phyloP scores from a whole-genome alignment of 2,113 vertebrate species.

The Menura novaehollandiae region DNA sequence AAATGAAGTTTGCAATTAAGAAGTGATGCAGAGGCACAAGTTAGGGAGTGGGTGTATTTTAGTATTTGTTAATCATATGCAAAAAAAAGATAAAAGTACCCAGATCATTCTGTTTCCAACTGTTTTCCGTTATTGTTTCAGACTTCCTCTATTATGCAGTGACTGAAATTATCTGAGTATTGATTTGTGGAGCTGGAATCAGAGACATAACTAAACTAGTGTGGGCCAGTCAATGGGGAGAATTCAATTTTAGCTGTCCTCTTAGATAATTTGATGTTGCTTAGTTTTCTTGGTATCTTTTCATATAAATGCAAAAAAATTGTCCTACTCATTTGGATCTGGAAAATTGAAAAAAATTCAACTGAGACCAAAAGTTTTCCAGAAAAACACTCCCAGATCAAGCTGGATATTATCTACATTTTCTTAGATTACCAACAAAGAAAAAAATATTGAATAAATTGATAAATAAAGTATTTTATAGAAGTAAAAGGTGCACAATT shows the following conservation, averaged over 20 bases:
- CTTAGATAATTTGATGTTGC: background rate
- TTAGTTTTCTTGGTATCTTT: background rate
- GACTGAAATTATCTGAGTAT: background rate
- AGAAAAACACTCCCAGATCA: background rate
- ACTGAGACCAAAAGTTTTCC: background rate
- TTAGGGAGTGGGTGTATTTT: background rate
- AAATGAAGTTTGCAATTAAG: background rate
- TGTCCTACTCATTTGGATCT: background rate
- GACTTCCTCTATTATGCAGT: background rate
- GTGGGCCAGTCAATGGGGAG: background rate
- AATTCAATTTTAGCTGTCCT: background rate
- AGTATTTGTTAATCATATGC: background rate
- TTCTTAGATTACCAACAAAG: background rate
- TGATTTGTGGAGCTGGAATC: background rate
- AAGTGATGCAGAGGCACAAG: background rate
- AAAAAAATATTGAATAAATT: background rate
- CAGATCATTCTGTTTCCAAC: background rate
- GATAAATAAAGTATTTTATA: background rate
- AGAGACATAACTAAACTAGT: background rate
- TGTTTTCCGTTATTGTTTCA: background rate
- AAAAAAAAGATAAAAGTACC: background rate
- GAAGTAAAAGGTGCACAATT: background rate
- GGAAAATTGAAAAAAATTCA: background rate
- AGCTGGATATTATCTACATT: background rate
- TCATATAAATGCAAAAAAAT: background rate